Conservation (phyloP, 2,113 vertebrate genomes). For the Brachyistius frenatus region DNA sequence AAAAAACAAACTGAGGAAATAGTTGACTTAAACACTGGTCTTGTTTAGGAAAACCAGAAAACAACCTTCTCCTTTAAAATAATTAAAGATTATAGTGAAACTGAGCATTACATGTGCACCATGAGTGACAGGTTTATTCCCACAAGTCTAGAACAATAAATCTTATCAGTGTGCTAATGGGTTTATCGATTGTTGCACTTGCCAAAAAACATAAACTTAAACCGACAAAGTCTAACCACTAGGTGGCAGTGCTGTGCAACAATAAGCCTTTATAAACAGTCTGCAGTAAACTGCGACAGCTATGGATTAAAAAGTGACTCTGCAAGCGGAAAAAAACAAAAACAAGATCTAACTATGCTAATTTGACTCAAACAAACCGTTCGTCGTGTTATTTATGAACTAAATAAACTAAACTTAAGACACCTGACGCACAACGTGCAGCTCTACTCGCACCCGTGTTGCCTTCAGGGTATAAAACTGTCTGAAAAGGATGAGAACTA, state of each 20-base stretch:
- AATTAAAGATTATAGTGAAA: too few relatives aligned
- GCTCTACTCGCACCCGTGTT: neutral
- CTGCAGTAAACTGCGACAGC: too few relatives aligned
- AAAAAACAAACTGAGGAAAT: too few relatives aligned
- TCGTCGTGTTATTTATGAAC: neutral
- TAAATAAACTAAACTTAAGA: neutral
- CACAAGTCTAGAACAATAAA: too few relatives aligned
- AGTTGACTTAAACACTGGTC: too few relatives aligned
- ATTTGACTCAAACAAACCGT: neutral
- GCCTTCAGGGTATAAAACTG: slow-evolving; percentile 13
- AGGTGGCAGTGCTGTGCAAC: slow-evolving; percentile 57
- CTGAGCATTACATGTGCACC: too few relatives aligned
- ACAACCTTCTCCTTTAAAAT: neutral
- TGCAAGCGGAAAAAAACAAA: neutral
- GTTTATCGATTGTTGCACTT: too few relatives aligned
- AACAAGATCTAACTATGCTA: neutral
- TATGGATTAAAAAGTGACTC: too few relatives aligned
- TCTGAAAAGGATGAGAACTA: neutral
- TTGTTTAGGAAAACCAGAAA: neutral
- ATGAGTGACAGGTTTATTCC: too few relatives aligned
- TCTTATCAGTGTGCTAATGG: too few relatives aligned
- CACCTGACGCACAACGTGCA: neutral
- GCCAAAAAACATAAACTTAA: neutral
- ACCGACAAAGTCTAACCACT: neutral
- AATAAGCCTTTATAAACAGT: neutral